Conservation (phyloP, 2,113 vertebrate genomes). For the Ivindomyrus marchei region DNA sequence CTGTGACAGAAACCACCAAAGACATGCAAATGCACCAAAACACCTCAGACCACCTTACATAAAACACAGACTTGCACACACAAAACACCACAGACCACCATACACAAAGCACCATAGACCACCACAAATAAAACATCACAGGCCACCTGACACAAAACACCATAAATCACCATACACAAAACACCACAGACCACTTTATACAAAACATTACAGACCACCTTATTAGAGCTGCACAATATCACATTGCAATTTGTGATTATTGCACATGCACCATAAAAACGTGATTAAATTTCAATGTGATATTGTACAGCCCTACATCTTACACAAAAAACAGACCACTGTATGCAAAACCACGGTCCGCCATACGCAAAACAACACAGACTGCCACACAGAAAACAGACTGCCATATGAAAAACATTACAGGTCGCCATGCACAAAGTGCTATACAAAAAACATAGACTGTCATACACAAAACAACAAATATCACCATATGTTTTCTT, state of each 20-base stretch:
- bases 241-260: too few relatives aligned
- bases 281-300: too few relatives aligned
- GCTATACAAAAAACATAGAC: neutral
- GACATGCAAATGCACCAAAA: constrained; percentile 11
- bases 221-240: too few relatives aligned
- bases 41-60: neutral
- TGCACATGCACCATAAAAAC: too few relatives aligned
- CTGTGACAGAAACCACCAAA: neutral
- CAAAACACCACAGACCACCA: too few relatives aligned
- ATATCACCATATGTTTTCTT: neutral
- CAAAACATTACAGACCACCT: neutral
- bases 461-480: neutral
- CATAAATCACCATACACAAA: neutral
- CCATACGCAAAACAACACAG: neutral
- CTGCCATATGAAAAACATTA: neutral
- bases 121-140: constrained; percentile 3
- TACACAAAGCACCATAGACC: neutral
- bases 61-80: neutral
- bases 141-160: neutral
- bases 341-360: neutral
- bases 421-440: neutral
- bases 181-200: neutral
- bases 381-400: neutral
- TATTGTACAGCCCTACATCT: neutral
- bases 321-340: neutral